phyloP scores from a whole-genome alignment of 2,888 invertebrate species.

The Pogonocherus hispidulus region DNA sequence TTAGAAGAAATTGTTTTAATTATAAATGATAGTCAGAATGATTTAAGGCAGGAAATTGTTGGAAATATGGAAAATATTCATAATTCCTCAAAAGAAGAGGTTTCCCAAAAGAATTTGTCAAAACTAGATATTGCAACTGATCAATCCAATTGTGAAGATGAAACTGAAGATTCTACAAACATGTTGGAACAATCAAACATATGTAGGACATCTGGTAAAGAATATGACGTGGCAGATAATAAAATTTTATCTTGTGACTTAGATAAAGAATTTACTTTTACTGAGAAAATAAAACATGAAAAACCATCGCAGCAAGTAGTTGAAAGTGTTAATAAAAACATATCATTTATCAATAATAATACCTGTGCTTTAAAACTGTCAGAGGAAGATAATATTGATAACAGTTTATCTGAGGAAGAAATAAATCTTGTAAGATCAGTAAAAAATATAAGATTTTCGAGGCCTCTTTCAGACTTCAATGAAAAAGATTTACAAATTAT shows the following conservation, averaged over 20 bases:
- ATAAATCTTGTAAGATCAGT: conserved; percentile 36
- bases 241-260: background rate
- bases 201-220: background rate
- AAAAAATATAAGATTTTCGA: conserved; percentile 37
- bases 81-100: too few relatives aligned
- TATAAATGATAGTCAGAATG: conserved; percentile 3
- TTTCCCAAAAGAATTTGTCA: too few relatives aligned
- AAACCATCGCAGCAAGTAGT: background rate
- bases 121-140: too few relatives aligned
- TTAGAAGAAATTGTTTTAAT: conserved; percentile 22
- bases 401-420: conserved; percentile 45
- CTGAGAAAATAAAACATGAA: background rate
- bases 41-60: background rate
- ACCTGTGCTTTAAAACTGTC: background rate
- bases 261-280: background rate
- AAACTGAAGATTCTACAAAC: background rate
- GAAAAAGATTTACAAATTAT: conserved; percentile 57
- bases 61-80: background rate
- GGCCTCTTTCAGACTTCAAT: conserved; percentile 59
- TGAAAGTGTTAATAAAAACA: conserved; percentile 8
- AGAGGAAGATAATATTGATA: background rate
- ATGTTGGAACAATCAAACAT: background rate
- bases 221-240: background rate
- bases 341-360: background rate
- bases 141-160: background rate